Conservation (phyloP, 2,888 invertebrate species). For the Aporophyla lueneburgensis region DNA sequence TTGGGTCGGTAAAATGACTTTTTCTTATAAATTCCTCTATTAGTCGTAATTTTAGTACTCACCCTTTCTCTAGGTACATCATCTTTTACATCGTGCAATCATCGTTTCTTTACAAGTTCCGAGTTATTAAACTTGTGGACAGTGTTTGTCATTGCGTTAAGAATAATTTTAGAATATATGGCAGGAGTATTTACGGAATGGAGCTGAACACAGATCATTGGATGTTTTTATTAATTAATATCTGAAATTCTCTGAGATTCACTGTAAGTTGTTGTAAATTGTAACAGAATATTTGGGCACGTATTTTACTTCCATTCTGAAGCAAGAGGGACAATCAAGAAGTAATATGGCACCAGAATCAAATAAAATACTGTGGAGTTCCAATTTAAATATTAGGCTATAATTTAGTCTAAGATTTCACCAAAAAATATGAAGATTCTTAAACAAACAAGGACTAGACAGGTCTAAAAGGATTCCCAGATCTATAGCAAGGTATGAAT, state of each 20-base stretch:
- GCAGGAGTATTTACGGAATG: background rate
- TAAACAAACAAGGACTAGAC: background rate
- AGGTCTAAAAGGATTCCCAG: slow-evolving; percentile 46
- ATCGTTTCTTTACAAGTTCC: too few species aligned
- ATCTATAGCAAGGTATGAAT: slow-evolving; percentile 68
- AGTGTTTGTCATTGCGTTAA: too few species aligned
- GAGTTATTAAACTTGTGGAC: too few species aligned
- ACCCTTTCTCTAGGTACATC: too few species aligned
- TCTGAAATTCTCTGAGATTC: too few species aligned
- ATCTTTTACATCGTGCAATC: too few species aligned
- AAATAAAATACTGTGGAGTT: background rate
- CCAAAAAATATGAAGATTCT: background rate
- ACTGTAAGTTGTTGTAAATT: background rate
- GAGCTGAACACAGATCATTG: too few species aligned
- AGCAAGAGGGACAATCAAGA: background rate
- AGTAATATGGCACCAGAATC: background rate
- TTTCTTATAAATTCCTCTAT: too few species aligned
- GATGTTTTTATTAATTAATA: background rate
- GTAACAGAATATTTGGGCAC: background rate
- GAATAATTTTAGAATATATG: background rate
- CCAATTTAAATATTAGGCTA: background rate
- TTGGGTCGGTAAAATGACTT: too few species aligned
- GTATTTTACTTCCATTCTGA: background rate
- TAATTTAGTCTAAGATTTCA: background rate
- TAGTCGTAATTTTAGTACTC: too few species aligned